Conservation (phyloP, 2,113 vertebrate genomes). For the Sapayoa aenigma region DNA sequence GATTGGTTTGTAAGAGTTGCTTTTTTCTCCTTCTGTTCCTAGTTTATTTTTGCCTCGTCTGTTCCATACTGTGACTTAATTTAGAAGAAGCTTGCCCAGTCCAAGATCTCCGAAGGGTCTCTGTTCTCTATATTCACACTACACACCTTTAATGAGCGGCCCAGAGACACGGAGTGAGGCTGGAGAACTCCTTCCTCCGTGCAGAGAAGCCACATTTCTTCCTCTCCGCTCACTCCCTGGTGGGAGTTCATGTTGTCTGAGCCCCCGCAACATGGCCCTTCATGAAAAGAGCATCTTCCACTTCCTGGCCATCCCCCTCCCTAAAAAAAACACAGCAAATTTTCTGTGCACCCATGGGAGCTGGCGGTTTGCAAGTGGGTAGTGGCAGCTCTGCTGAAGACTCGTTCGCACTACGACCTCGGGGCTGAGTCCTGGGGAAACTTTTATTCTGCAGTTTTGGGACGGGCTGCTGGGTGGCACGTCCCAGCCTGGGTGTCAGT, state of each 20-base stretch:
- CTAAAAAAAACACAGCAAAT: background rate
- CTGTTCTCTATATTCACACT: constrained; percentile 18
- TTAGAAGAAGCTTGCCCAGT: constrained; percentile 68
- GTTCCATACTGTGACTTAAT: constrained; percentile 74
- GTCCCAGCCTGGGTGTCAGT: constrained; percentile 65
- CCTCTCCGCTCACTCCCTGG: background rate
- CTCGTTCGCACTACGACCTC: constrained; percentile 68
- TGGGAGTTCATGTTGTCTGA: background rate
- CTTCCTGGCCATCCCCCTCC: background rate
- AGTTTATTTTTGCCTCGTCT: constrained; percentile 75
- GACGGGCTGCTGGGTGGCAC: constrained; percentile 91
- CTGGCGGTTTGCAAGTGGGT: constrained; percentile 48
- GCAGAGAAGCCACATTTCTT: background rate
- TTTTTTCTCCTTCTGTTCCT: constrained; percentile 54
- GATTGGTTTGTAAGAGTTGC: constrained; percentile 26
- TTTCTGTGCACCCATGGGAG: background rate
- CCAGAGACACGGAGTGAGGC: background rate
- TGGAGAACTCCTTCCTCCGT: background rate
- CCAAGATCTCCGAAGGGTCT: background rate
- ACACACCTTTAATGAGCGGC: background rate
- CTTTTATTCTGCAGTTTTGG: constrained; percentile 73
- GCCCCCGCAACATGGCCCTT: background rate
- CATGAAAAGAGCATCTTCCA: background rate
- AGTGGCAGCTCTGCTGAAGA: constrained; percentile 47
- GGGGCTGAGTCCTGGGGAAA: constrained; percentile 76